Conservation (phyloP, 2,797 vertebrate species). For the Peromyscus nudipes region DNA sequence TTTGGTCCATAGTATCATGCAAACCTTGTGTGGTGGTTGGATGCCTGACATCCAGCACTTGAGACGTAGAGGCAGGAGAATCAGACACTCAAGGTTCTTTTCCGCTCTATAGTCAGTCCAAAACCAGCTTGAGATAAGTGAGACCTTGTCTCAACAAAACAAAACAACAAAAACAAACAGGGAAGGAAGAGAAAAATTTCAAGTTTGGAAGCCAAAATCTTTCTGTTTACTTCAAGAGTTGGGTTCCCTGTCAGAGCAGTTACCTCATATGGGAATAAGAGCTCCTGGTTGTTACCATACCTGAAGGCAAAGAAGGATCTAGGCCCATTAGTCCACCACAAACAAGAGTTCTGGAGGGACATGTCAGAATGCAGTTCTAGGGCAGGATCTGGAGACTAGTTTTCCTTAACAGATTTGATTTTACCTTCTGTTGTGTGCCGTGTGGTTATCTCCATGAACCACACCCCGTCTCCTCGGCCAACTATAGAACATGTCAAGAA, state of each 20-base stretch:
- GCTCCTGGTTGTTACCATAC: background rate
- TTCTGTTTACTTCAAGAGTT: background rate
- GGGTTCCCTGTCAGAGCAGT: background rate
- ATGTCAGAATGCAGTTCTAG: background rate
- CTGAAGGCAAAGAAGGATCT: background rate
- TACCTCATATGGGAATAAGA: background rate
- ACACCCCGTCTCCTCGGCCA: background rate
- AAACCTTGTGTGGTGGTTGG: background rate
- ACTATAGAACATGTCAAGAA: background rate
- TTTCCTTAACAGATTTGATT: background rate
- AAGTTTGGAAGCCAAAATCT: background rate
- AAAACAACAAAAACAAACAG: background rate
- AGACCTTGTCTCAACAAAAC: background rate
- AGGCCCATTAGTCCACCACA: background rate
- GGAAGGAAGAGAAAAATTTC: background rate
- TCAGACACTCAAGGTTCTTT: background rate
- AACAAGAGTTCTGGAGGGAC: background rate
- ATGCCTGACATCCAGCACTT: background rate
- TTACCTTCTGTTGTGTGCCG: background rate
- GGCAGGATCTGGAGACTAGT: background rate
- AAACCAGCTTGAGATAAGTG: background rate
- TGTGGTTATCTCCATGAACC: background rate
- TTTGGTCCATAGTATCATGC: background rate
- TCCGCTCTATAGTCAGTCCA: background rate
- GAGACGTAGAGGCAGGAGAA: background rate